These are phyloP conservation scores for Drosophila simulans DNA, from an alignment of 1,140 invertebrate genomes.

Conservation along the genomic window DNA sequence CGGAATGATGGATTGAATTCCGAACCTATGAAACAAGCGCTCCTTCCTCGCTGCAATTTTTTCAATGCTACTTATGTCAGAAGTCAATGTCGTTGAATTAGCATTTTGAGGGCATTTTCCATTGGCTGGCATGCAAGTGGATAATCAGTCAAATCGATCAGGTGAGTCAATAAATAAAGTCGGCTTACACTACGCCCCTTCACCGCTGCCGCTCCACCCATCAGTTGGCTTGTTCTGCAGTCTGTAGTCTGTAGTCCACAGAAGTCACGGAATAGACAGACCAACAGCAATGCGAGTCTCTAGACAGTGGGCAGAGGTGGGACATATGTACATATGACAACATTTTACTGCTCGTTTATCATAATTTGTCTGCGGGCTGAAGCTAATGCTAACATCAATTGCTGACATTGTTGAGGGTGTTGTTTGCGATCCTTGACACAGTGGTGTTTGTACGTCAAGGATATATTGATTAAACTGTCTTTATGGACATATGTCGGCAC, in stretches of 20 bases:
- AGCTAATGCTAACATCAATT: conserved; percentile 66
- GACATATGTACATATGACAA: conserved; percentile 75
- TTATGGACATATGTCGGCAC: conserved; percentile 6
- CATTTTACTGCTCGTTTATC: conserved; percentile 77
- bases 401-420: conserved; percentile 19
- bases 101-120: conserved; percentile 31
- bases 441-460: conserved; percentile 14
- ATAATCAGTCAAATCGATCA: conserved; percentile 81
- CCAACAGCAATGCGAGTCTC: conserved; percentile 20
- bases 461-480: conserved; percentile 17
- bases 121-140: conserved; percentile 64
- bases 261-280: conserved; percentile 13
- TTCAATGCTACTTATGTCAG: conserved; percentile 14
- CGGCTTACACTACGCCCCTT: background rate
- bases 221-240: background rate
- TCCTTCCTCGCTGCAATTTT: conserved; percentile 5
- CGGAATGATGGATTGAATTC: background rate
- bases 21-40: conserved; percentile 10
- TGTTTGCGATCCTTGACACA: conserved; percentile 22
- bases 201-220: too few relatives aligned
- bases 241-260: conserved; percentile 7
- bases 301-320: conserved; percentile 26
- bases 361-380: conserved; percentile 64
- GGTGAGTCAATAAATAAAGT: conserved; percentile 80
- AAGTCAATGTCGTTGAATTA: conserved; percentile 18